These are phyloP conservation scores for Hypolimnas misippus DNA, from an alignment of 2,888 invertebrate genomes.

Conservation along the genomic window DNA sequence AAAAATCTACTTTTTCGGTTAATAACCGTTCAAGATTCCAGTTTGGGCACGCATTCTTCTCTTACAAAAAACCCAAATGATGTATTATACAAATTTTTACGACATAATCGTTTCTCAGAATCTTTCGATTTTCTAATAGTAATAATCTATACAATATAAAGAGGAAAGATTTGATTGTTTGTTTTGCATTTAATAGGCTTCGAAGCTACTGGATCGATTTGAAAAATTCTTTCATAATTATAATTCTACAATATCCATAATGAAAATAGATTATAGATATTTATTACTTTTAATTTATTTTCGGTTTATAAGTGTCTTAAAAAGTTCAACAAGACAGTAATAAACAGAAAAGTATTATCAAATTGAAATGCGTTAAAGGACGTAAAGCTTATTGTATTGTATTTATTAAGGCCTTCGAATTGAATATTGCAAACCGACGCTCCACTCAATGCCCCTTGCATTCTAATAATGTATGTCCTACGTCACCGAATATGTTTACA, in stretches of 20 bases:
- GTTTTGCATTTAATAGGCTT: too few relatives aligned
- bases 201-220: too few relatives aligned
- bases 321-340: too few relatives aligned
- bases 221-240: too few relatives aligned
- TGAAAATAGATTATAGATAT: too few relatives aligned
- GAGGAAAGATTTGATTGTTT: too few relatives aligned
- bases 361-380: not conserved
- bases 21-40: not conserved
- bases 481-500: conserved; percentile 27
- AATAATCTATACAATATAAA: too few relatives aligned
- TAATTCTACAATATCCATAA: too few relatives aligned
- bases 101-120: not conserved
- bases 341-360: not conserved
- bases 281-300: too few relatives aligned
- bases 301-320: too few relatives aligned
- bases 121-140: too few relatives aligned
- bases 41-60: not conserved
- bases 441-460: conserved; percentile 16
- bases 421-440: not conserved
- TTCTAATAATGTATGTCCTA: conserved; percentile 27
- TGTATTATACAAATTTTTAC: not conserved
- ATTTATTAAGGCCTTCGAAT: not conserved
- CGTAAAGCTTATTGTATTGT: not conserved
- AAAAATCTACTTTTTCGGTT: not conserved
- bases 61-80: not conserved